Evolutionary conservation across 2,113 vertebrate genomes (phyloP).

Genomic region (Oryzias curvinotus): DNA sequence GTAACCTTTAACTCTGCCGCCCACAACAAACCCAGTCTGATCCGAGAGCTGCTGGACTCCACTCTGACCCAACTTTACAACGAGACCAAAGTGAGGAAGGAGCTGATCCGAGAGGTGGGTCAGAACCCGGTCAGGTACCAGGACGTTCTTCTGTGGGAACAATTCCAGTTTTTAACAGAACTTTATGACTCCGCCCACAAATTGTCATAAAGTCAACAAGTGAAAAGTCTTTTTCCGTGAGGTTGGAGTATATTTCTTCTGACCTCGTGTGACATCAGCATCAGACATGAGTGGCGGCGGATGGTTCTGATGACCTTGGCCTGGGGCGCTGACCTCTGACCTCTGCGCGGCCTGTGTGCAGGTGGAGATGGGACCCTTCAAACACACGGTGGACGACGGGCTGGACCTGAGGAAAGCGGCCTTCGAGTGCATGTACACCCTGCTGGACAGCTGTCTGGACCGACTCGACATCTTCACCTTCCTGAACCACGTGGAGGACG

Average conservation of each 20-base stretch:
- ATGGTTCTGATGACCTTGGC: too few species aligned
- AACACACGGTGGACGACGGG: constrained; percentile 97
- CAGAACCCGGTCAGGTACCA: too few species aligned
- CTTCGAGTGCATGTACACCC: constrained; percentile 99
- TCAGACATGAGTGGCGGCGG: too few species aligned
- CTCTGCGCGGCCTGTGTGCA: constrained; percentile 33
- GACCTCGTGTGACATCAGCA: too few species aligned
- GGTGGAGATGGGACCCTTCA: constrained; percentile 99
- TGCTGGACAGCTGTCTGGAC: constrained; percentile 97
- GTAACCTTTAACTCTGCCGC: constrained; percentile 98
- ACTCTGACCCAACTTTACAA: constrained; percentile 97
- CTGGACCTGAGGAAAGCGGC: constrained; percentile 96
- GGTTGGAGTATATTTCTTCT: too few species aligned
- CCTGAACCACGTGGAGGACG: constrained; percentile 98
- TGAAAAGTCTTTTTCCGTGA: too few species aligned
- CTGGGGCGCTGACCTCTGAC: constrained; percentile 1
- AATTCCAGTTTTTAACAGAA: too few species aligned
- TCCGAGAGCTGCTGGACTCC: constrained; percentile 95
- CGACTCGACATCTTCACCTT: constrained; percentile 99
- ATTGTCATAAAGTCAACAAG: too few species aligned
- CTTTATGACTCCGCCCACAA: too few species aligned
- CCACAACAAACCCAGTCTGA: constrained; percentile 97
- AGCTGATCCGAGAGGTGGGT: constrained; percentile 94
- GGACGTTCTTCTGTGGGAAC: too few species aligned
- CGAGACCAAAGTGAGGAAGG: constrained; percentile 98